These are phyloP conservation scores for Parambassis ranga DNA, from an alignment of 2,797 vertebrate genomes.

Conservation along the genomic window DNA sequence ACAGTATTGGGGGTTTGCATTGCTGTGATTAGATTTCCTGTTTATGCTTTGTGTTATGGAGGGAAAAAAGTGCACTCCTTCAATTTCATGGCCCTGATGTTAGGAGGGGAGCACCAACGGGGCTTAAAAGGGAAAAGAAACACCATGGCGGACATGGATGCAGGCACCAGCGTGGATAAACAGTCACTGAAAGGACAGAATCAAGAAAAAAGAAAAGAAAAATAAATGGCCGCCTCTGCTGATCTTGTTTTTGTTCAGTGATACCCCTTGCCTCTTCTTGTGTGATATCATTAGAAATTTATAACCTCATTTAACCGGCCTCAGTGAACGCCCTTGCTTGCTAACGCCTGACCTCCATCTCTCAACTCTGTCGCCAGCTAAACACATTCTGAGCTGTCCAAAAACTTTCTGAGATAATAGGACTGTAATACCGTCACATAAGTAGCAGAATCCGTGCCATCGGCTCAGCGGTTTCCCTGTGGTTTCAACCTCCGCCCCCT, in stretches of 20 bases:
- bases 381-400: slow-evolving; percentile 1
- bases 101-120: slow-evolving; percentile 2
- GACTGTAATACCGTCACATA: slow-evolving; percentile 10
- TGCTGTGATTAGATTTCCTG: slow-evolving; percentile 73
- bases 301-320: slow-evolving; percentile 39
- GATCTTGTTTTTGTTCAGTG: slow-evolving; percentile 20
- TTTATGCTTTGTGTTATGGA: slow-evolving; percentile 57
- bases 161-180: not conserved
- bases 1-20: slow-evolving; percentile 52
- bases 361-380: not conserved
- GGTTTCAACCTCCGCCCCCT: slow-evolving; percentile 29
- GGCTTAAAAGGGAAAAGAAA: slow-evolving; percentile 57
- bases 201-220: too few relatives aligned
- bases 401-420: slow-evolving; percentile 32
- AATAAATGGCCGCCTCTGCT: slow-evolving; percentile 27
- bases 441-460: slow-evolving; percentile 1
- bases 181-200: slow-evolving; percentile 21
- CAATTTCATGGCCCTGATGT: slow-evolving; percentile 43
- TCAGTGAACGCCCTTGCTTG: slow-evolving; percentile 2
- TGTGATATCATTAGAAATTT: slow-evolving; percentile 35
- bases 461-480: slow-evolving; percentile 18
- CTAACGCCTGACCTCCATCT: slow-evolving; percentile 26
- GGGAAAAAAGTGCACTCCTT: slow-evolving; percentile 48
- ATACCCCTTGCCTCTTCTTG: not conserved
- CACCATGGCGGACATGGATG: slow-evolving; percentile 15